A percentile compares a stretch with the other conserved stretches of the same genome.
Evolutionary conservation across 2,113 vertebrate genomes (phyloP).

Genomic region (Callopanchax toddi): DNA sequence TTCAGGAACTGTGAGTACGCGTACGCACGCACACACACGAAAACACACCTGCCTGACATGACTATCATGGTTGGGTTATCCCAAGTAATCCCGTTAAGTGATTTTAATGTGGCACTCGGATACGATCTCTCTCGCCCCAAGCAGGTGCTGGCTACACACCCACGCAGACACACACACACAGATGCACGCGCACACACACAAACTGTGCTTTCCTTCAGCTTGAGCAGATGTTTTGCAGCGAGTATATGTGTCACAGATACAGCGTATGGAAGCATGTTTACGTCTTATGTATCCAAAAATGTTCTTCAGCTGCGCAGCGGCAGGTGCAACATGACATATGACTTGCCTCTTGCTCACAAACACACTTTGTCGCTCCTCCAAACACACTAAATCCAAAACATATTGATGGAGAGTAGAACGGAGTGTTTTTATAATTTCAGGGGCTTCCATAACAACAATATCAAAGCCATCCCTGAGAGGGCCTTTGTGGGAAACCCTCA

Average conservation of each 20-base stretch:
- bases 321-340: slow-evolving; percentile 73
- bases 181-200: slow-evolving; percentile 21
- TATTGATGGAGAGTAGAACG: slow-evolving; percentile 25
- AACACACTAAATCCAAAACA: slow-evolving; percentile 43
- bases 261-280: slow-evolving; percentile 65
- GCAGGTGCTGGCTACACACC: slow-evolving; percentile 78
- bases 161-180: slow-evolving; percentile 53
- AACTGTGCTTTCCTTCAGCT: slow-evolving; percentile 53
- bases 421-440: slow-evolving; percentile 76
- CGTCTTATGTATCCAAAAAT: slow-evolving; percentile 77
- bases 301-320: slow-evolving; percentile 73
- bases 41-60: slow-evolving; percentile 72
- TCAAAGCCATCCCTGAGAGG: slow-evolving; percentile 92
- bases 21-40: slow-evolving; percentile 30
- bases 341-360: slow-evolving; percentile 51
- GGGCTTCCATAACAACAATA: slow-evolving; percentile 96
- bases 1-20: slow-evolving; percentile 93
- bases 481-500: slow-evolving; percentile 95
- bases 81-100: slow-evolving; percentile 77
- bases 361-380: slow-evolving; percentile 18
- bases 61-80: slow-evolving; percentile 75
- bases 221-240: slow-evolving; percentile 76
- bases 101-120: slow-evolving; percentile 81
- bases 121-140: slow-evolving; percentile 75
- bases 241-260: slow-evolving; percentile 71